phyloP scores from a whole-genome alignment of 2,113 vertebrate species.

The Strix uralensis region DNA sequence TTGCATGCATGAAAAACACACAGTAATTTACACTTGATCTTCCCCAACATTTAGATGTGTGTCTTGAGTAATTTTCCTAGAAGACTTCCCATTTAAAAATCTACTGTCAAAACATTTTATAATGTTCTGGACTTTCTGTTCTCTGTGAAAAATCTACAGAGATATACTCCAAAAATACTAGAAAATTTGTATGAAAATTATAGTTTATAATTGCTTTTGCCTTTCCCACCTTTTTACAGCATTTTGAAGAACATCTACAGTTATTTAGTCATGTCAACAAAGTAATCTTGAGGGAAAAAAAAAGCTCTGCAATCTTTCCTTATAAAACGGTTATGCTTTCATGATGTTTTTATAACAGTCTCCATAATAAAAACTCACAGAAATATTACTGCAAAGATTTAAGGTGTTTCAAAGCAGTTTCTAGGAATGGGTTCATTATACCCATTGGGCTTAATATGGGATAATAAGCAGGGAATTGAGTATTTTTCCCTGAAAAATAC shows the following conservation, averaged over 20 bases:
- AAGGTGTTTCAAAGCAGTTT: not conserved
- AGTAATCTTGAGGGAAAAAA: not conserved
- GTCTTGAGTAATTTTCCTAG: not conserved
- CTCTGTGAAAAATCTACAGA: not conserved
- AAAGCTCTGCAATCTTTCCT: not conserved
- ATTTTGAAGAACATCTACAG: conserved; percentile 17
- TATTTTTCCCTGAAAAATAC: not conserved
- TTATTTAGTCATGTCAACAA: not conserved
- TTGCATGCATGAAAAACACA: not conserved
- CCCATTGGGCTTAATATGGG: not conserved
- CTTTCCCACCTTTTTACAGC: not conserved
- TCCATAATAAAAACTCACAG: not conserved
- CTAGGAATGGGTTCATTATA: not conserved
- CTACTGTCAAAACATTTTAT: conserved; percentile 28
- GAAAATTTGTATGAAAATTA: not conserved
- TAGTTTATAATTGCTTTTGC: not conserved
- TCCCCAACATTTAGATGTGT: not conserved
- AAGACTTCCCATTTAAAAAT: not conserved
- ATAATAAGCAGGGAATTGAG: not conserved
- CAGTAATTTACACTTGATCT: not conserved
- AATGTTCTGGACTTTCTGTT: not conserved
- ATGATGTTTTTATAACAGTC: not conserved
- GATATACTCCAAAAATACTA: not conserved
- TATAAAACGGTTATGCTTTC: not conserved
- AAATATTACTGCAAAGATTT: not conserved